A percentile compares a stretch with the other conserved stretches of the same genome.
These are phyloP conservation scores for Ctenochaetus hawaiiensis DNA, from an alignment of 2,797 vertebrate genomes.

Conservation along the genomic window DNA sequence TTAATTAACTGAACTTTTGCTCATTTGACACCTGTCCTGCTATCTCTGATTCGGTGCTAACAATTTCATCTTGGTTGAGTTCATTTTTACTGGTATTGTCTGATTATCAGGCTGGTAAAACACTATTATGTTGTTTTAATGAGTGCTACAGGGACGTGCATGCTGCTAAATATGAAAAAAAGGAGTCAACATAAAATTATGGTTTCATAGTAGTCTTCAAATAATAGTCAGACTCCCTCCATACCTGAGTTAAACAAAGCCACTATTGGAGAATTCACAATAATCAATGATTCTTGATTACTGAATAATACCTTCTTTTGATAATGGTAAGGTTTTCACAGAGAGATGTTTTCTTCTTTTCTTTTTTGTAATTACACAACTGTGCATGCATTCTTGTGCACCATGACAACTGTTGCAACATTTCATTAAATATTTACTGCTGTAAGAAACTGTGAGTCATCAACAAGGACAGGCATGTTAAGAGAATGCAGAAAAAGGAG, in stretches of 20 bases:
- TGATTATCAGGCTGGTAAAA: background rate
- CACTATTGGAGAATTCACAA: background rate
- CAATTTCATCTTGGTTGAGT: too few species aligned
- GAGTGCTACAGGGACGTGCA: background rate
- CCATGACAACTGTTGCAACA: background rate
- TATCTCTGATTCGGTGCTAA: too few species aligned
- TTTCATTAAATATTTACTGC: conserved; percentile 17
- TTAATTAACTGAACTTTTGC: too few species aligned
- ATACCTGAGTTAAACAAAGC: background rate
- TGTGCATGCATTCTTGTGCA: background rate
- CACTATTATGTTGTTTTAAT: background rate
- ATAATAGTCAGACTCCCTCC: background rate
- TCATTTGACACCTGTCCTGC: too few species aligned
- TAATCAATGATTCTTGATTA: background rate
- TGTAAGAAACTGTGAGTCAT: conserved; percentile 18
- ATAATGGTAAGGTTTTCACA: background rate
- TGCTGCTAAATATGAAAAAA: background rate
- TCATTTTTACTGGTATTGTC: background rate
- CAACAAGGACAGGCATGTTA: conserved; percentile 11
- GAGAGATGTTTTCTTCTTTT: background rate
- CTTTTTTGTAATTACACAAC: background rate
- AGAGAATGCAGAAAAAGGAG: conserved; percentile 1
- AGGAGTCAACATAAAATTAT: background rate
- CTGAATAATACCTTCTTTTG: background rate
- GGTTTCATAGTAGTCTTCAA: background rate